phyloP scores from a whole-genome alignment of 2,113 vertebrate genomes.

The Cyprinodon variegatus region DNA sequence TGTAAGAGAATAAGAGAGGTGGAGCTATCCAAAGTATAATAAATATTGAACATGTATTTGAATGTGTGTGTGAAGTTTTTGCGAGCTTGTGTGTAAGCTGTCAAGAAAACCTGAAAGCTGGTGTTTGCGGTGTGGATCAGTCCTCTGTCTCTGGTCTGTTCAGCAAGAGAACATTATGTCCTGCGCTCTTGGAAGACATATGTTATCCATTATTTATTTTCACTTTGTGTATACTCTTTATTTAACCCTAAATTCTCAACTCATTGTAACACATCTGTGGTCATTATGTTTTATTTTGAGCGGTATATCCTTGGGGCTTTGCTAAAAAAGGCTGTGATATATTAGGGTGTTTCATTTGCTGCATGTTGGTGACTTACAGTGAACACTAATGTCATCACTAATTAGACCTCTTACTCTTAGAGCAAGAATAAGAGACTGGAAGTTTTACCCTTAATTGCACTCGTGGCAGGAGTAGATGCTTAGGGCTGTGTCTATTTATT shows the following conservation, averaged over 20 bases:
- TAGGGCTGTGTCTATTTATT: conserved; percentile 12
- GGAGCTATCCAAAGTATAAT: background rate
- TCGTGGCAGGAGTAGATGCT: conserved; percentile 15
- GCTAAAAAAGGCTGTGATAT: background rate
- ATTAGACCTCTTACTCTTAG: conserved; percentile 5
- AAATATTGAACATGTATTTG: background rate
- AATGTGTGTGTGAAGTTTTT: background rate
- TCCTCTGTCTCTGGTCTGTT: conserved; percentile 34
- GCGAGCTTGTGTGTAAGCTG: conserved; percentile 4
- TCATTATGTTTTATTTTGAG: background rate
- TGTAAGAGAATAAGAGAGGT: background rate
- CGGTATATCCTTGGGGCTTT: background rate
- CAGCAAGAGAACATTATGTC: conserved; percentile 75
- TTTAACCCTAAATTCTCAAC: conserved; percentile 11
- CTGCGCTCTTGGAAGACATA: conserved; percentile 55
- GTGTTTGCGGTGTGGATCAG: conserved; percentile 44
- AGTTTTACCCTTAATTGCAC: conserved; percentile 14
- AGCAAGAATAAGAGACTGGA: conserved; percentile 6
- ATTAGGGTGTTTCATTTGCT: conserved; percentile 5
- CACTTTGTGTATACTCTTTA: conserved; percentile 19
- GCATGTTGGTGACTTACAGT: conserved; percentile 15
- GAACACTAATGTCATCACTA: conserved; percentile 22
- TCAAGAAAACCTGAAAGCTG: conserved; percentile 36
- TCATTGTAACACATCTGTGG: background rate
- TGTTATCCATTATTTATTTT: conserved; percentile 72